Evolutionary conservation across 1,140 invertebrate species (phyloP), one percentile per base, ranked within the genome.

Genomic region (Mercenaria mercenaria): DNA sequence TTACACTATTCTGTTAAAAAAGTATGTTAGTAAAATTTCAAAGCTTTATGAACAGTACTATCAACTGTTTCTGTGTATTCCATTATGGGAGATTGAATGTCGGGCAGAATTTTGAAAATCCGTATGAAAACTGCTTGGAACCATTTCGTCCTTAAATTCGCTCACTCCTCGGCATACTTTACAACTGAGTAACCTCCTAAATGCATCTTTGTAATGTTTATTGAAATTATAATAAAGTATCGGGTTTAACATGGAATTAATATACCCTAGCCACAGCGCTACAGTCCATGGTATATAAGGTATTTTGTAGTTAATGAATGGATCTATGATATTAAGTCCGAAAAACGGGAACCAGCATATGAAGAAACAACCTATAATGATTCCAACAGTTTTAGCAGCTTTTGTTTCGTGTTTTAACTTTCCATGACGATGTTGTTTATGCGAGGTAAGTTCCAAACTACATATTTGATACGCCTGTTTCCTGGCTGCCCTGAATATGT

Each of bases 231-330:
- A 98, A 95, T 99, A 99, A 18, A 96, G 91, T 74, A 96, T 93
- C 13, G 95, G 95, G 96, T 99, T 99, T 96, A 99, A 98, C 59
- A 98, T 98, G 47, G 98, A 99, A 96, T 99, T 99, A 80, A 98
- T 99, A 96, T 99, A 99, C 85, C 99, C 94, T 37, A 95, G 90
- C 95, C 95, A 95, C 47, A 95, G 41, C 0, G 93, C 93, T 52
- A 95, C 88, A 39, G 92, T 91, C 92, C 94, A 95, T 23, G 92
- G 88, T 23, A 89, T 90, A 88, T 94, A 93, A 0, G 94, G 93
- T 39, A 94, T 94, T 69, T 92, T 90, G 85, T 95, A 95, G 15
- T 90, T 90, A n/a, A 94, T 93, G 13, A 95, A 88, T 11, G 95
- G 92, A 56, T 95, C 95, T 23, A 95, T 94, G 15, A 95, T 92